Evolutionary conservation across 1,140 invertebrate genomes (phyloP), one percentile per base, ranked within the genome.

Genomic region (Cydia amplana): DNA sequence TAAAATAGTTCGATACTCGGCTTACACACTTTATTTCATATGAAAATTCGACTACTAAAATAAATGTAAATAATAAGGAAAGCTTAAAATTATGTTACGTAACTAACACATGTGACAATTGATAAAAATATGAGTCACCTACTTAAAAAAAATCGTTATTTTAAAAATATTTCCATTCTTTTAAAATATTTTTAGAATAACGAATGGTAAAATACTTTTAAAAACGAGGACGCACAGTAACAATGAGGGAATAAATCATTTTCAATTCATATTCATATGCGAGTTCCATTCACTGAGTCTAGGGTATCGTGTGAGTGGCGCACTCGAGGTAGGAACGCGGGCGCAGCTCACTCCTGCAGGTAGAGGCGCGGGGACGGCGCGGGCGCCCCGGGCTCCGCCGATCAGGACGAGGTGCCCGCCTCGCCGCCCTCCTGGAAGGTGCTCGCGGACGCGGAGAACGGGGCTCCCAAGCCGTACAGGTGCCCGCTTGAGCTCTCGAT

Each of bases 401-500:
- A 94, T 95, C 95, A 95, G 85, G 95, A 95, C 51, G 95, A 95
- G 81, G 95, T 96, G 77, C 95, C 95, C 81, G 95, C 65, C 65
- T 70, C 96, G 77, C 95, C 95, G 84, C 96, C 96, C 83, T 96
- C 95, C 79, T 96, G 95, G 83, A 96, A 95, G 84, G 95, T 97
- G 83, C 94, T 96, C 70, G 65, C 36, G 65, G 28, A 40, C 65
- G 97, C 95, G 73, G 97, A 95, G 90, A 97, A 98, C 25, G 97
- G 97, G 43, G 97, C 97, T 72, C 98, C 98, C 77, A 99, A 94
- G 32, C 98, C 98, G 90, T 99, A 99, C 46, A 99, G 93, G 94
- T 99, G 98, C 32, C 98, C 98, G 87, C 97, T 99, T 4, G 96
- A 97, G 94, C 98, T 98, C 90, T 99, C 98, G 80, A 99, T 99